A percentile compares a stretch with the other conserved stretches of the same genome.
phyloP scores from a whole-genome alignment of 2,797 vertebrate species.

The Esox masquinongy region DNA sequence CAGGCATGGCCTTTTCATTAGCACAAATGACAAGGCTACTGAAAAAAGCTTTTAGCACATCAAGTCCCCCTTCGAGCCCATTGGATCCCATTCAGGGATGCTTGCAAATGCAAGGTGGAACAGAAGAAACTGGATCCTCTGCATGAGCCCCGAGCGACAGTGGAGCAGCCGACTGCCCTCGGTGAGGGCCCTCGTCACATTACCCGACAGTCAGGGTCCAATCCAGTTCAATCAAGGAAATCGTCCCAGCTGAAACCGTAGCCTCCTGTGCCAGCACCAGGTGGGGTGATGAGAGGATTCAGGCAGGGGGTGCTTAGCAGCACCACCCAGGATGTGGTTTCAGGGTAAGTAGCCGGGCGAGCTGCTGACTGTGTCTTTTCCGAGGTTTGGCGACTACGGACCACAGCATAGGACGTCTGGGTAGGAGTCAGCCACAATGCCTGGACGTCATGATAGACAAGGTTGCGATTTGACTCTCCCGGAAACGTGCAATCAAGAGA shows the following conservation, averaged over 20 bases:
- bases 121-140: constrained; percentile 66
- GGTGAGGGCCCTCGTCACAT: constrained; percentile 46
- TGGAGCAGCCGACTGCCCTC: constrained; percentile 42
- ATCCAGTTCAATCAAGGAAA: constrained; percentile 63
- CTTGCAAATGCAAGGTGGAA: constrained; percentile 54
- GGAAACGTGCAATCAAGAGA: not conserved
- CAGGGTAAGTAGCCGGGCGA: not conserved
- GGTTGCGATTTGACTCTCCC: not conserved
- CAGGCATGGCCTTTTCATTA: constrained; percentile 60
- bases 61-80: constrained; percentile 46
- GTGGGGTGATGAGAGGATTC: constrained; percentile 31
- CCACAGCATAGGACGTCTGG: not conserved
- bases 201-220: constrained; percentile 46
- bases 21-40: constrained; percentile 58
- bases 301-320: constrained; percentile 14
- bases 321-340: constrained; percentile 1
- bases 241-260: constrained; percentile 60
- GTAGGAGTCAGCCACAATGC: not conserved
- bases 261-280: constrained; percentile 18
- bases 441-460: not conserved
- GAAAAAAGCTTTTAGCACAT: constrained; percentile 58
- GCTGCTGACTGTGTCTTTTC: constrained; percentile 20
- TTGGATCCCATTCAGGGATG: constrained; percentile 34
- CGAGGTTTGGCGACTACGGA: constrained; percentile 19
- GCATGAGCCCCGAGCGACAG: constrained; percentile 42